phyloP scores from a whole-genome alignment of 1,140 invertebrate species.

The Alviniconcha marisindica region DNA sequence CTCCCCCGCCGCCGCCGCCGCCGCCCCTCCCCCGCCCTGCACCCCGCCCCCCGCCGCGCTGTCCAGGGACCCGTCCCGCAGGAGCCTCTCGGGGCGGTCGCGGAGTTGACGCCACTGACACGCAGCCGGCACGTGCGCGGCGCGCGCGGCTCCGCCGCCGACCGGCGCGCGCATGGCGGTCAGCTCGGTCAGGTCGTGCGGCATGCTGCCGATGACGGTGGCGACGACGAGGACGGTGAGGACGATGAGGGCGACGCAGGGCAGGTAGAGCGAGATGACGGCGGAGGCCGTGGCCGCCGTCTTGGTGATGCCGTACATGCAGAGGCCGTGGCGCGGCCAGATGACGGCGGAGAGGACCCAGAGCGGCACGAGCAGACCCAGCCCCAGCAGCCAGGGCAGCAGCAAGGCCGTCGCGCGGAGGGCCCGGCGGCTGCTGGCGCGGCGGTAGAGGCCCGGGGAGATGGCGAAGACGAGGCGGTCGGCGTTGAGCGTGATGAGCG shows the following conservation, averaged over 20 bases:
- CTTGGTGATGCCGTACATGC: conserved; percentile 49
- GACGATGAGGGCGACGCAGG: conserved; percentile 42
- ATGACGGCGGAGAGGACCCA: conserved; percentile 44
- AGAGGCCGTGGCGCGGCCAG: conserved; percentile 36
- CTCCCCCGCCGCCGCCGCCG: not conserved
- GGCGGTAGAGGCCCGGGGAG: conserved; percentile 34
- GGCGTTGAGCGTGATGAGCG: conserved; percentile 40
- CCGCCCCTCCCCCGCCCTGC: not conserved
- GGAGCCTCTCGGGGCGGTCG: not conserved
- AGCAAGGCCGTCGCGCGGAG: conserved; percentile 20
- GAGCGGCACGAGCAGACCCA: conserved; percentile 34
- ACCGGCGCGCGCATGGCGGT: not conserved
- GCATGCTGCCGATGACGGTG: conserved; percentile 48
- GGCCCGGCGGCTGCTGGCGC: not conserved
- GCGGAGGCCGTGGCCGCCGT: conserved; percentile 40
- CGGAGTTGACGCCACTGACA: not conserved
- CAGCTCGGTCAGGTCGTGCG: conserved; percentile 39
- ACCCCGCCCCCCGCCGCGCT: not conserved
- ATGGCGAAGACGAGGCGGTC: conserved; percentile 47
- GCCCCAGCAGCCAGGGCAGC: conserved; percentile 42
- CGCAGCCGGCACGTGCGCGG: not conserved
- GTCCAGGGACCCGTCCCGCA: not conserved
- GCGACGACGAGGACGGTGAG: conserved; percentile 48
- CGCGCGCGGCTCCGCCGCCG: no score
- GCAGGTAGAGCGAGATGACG: conserved; percentile 46